These are phyloP conservation scores for Meteorus sp. DNA, from an alignment of 1,140 invertebrate genomes.

Conservation along the genomic window DNA sequence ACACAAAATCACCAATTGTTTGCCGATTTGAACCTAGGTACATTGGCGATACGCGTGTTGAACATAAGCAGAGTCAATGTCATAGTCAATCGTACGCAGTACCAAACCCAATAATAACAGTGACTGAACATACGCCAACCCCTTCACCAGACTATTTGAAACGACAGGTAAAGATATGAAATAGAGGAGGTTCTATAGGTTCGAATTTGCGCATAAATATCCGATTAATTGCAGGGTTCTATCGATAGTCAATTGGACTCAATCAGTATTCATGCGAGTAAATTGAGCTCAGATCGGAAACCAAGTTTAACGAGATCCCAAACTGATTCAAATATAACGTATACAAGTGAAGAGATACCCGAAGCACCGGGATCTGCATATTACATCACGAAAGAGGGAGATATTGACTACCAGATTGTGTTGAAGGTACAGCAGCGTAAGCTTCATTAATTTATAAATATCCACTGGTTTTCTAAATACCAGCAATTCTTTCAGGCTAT, in stretches of 20 bases:
- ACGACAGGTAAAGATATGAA: constrained; percentile 68
- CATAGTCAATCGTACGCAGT: constrained; percentile 58
- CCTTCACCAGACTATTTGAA: constrained; percentile 82
- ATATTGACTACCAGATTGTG: constrained; percentile 88
- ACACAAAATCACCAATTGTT: background rate
- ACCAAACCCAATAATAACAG: constrained; percentile 92
- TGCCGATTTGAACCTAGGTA: constrained; percentile 38
- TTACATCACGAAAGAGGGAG: constrained; percentile 94
- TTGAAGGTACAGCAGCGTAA: constrained; percentile 80
- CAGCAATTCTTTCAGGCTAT: constrained; percentile 67
- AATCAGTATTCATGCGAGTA: constrained; percentile 67
- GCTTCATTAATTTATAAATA: background rate
- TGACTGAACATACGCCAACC: constrained; percentile 91
- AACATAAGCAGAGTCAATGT: constrained; percentile 53
- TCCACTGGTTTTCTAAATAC: background rate
- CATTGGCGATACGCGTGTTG: constrained; percentile 49
- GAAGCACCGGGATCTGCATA: constrained; percentile 87
- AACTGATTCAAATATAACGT: constrained; percentile 93
- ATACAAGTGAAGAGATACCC: constrained; percentile 74
- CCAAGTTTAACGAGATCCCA: constrained; percentile 81
- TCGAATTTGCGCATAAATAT: background rate
- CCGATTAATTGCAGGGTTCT: constrained; percentile 69
- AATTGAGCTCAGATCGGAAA: constrained; percentile 67
- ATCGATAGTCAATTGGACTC: constrained; percentile 79
- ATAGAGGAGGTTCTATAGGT: background rate